Evolutionary conservation across 2,797 vertebrate species (phyloP).

Genomic region (Rhodeus uyekii): DNA sequence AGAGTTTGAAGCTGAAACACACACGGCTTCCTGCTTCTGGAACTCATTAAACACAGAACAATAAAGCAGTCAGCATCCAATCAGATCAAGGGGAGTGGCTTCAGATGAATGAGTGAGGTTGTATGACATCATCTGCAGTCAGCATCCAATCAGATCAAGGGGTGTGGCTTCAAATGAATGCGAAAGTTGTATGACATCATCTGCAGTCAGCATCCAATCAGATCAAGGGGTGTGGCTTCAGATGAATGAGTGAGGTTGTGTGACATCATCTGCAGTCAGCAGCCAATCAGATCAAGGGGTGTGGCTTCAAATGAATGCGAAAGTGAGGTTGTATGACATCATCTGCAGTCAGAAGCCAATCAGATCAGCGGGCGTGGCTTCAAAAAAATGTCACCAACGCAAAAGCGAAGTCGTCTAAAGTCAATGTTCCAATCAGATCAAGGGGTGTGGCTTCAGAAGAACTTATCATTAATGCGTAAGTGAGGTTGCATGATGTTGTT

Average conservation of each 20-base stretch:
- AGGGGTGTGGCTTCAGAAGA: background rate
- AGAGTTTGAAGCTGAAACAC: slow-evolving; percentile 24
- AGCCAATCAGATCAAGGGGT: slow-evolving; percentile 63
- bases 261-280: too few relatives aligned
- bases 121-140: background rate
- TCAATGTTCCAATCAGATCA: background rate
- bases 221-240: slow-evolving; percentile 69
- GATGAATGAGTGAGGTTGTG: slow-evolving; percentile 77
- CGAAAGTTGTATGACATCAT: background rate
- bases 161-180: background rate
- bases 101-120: background rate
- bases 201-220: slow-evolving; percentile 34
- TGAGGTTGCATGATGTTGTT: background rate
- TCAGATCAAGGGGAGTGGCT: slow-evolving; percentile 16
- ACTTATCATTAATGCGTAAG: background rate
- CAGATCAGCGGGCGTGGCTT: background rate
- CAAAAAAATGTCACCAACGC: background rate
- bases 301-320: background rate
- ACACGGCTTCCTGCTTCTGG: background rate
- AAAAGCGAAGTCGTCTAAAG: background rate
- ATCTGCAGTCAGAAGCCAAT: background rate
- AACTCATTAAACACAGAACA: background rate
- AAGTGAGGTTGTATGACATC: background rate
- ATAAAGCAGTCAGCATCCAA: background rate
- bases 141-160: background rate